A percentile compares a stretch with the other conserved stretches of the same genome.
Evolutionary conservation across 2,113 vertebrate species (phyloP).

Genomic region (Xiphophorus maculatus): DNA sequence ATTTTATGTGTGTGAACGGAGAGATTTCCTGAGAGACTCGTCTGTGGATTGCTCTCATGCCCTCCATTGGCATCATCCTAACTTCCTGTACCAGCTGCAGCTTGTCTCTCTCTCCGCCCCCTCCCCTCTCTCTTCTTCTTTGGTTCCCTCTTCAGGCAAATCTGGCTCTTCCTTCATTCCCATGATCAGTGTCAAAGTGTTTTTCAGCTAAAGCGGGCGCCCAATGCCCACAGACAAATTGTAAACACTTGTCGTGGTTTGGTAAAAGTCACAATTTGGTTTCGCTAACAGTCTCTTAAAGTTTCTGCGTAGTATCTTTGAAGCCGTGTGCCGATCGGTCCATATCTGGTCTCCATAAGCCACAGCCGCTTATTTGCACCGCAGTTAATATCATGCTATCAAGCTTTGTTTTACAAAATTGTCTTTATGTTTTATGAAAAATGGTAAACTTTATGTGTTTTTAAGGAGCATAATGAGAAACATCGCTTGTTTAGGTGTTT

Average conservation of each 20-base stretch:
- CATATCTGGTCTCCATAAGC: background rate
- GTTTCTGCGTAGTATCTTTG: background rate
- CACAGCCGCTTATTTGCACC: background rate
- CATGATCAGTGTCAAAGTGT: slow-evolving; percentile 59
- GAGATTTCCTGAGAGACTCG: slow-evolving; percentile 49
- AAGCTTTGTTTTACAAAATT: background rate
- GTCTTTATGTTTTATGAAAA: background rate
- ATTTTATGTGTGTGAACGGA: slow-evolving; percentile 37
- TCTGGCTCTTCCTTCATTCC: slow-evolving; percentile 51
- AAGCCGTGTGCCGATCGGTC: background rate
- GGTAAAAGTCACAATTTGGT: background rate
- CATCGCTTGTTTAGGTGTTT: background rate
- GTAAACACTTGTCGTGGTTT: background rate
- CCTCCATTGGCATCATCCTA: slow-evolving; percentile 64
- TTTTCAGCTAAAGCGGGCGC: slow-evolving; percentile 50
- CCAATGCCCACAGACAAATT: slow-evolving; percentile 21
- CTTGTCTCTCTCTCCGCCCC: slow-evolving; percentile 40
- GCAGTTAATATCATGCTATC: background rate
- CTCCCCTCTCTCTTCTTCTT: background rate
- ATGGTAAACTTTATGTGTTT: background rate
- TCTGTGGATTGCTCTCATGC: slow-evolving; percentile 59
- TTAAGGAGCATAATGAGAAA: background rate
- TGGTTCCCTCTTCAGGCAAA: slow-evolving; percentile 29
- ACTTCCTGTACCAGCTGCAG: slow-evolving; percentile 77
- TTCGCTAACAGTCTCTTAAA: background rate